Percentiles rank a stretch among this genome's conserved stretches.
These are phyloP conservation scores for Melanotaenia boesemani DNA, from an alignment of 2,797 vertebrate genomes.

Conservation along the genomic window DNA sequence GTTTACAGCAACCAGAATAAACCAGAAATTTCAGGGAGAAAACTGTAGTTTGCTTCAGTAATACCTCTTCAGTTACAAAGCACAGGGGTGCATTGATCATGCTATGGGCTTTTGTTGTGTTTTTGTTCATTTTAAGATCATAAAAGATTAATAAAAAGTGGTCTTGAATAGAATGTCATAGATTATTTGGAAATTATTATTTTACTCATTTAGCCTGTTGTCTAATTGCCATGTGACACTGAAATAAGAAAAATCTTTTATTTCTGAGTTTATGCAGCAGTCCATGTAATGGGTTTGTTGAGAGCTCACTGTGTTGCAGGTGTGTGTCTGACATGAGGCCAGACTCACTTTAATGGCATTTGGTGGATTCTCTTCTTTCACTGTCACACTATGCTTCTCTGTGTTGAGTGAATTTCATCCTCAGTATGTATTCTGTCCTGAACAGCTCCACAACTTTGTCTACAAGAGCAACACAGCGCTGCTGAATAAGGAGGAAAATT, in stretches of 20 bases:
- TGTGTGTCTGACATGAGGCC: slow-evolving; percentile 12
- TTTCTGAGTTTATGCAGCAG: background rate
- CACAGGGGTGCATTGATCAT: background rate
- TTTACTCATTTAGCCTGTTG: background rate
- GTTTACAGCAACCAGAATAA: no score
- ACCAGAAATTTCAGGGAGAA: no score
- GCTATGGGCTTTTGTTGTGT: background rate
- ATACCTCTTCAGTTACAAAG: background rate
- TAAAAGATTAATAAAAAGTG: background rate
- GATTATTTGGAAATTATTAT: no score
- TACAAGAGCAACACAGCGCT: slow-evolving; percentile 7
- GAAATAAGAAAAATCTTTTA: background rate
- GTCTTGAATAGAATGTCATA: background rate
- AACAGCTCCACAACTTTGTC: slow-evolving; percentile 27
- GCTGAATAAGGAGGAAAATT: slow-evolving; percentile 29
- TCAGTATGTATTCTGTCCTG: slow-evolving; percentile 31
- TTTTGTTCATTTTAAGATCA: background rate
- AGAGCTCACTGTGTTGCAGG: slow-evolving; percentile 10
- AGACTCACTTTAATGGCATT: slow-evolving; percentile 46
- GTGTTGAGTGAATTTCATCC: slow-evolving; percentile 36
- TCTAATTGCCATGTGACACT: background rate
- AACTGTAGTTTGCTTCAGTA: background rate
- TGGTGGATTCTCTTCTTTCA: slow-evolving; percentile 29
- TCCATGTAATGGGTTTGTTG: background rate
- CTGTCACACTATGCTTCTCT: slow-evolving; percentile 30